Conservation (phyloP, 2,113 vertebrate species). For the Petrocephalus microphthalmus region DNA sequence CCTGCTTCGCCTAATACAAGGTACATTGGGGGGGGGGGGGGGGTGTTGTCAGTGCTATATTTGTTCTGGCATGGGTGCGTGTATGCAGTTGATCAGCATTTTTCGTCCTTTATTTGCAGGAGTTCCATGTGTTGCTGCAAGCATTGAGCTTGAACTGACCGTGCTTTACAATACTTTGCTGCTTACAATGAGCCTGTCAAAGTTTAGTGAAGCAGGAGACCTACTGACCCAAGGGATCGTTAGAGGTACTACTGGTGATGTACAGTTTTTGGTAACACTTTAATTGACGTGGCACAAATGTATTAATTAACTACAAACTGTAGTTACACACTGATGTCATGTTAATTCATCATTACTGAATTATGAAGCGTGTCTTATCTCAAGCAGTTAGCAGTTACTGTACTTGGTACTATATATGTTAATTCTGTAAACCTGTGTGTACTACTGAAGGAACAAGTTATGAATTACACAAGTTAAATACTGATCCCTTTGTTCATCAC, state of each 20-base stretch:
- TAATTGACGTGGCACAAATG: not conserved
- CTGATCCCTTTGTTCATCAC: not conserved
- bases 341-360: too few species aligned
- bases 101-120: slow-evolving; percentile 38
- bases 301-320: not conserved
- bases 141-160: slow-evolving; percentile 51
- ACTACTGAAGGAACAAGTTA: too few species aligned
- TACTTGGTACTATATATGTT: too few species aligned
- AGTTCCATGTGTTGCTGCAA: slow-evolving; percentile 44
- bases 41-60: not conserved
- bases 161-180: slow-evolving; percentile 55
- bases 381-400: too few species aligned
- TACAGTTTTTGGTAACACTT: not conserved
- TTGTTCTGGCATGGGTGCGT: not conserved
- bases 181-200: slow-evolving; percentile 40
- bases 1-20: slow-evolving; percentile 61
- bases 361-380: too few species aligned
- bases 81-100: not conserved
- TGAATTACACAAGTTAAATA: not conserved
- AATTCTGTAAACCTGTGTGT: too few species aligned
- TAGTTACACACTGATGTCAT: too few species aligned
- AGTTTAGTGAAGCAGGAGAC: slow-evolving; percentile 42
- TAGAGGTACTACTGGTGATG: slow-evolving; percentile 45
- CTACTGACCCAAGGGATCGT: slow-evolving; percentile 41
- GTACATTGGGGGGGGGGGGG: slow-evolving; percentile 40